Percentiles rank a stretch among this genome's conserved stretches.
Evolutionary conservation across 2,888 invertebrate genomes (phyloP).

Genomic region (Perdita meconis): DNA sequence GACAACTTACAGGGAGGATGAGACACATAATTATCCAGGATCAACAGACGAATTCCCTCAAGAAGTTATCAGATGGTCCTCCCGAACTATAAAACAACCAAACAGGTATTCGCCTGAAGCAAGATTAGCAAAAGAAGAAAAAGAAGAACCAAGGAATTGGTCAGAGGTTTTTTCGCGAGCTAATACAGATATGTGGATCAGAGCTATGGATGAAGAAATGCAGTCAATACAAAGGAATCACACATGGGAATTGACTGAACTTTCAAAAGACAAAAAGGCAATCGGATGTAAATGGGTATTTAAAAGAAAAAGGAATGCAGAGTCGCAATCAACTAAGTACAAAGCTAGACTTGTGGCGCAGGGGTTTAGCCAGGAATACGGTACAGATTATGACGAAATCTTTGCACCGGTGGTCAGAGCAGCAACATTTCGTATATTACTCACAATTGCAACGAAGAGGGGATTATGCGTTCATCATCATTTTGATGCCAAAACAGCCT

Average conservation of each 20-base stretch:
- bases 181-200: slow-evolving; percentile 7
- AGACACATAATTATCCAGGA: slow-evolving; percentile 5
- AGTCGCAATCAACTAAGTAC: background rate
- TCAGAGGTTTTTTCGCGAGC: slow-evolving; percentile 13
- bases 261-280: background rate
- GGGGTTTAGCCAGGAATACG: slow-evolving; percentile 21
- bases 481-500: slow-evolving; percentile 13
- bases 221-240: background rate
- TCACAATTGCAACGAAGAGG: background rate
- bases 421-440: background rate
- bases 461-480: background rate
- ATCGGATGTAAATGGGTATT: slow-evolving; percentile 27
- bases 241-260: slow-evolving; percentile 8
- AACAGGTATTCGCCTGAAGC: background rate
- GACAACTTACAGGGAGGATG: slow-evolving; percentile 38
- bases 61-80: slow-evolving; percentile 28
- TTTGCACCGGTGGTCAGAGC: slow-evolving; percentile 6
- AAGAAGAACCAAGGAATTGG: slow-evolving; percentile 1
- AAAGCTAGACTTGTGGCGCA: slow-evolving; percentile 26
- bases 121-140: background rate
- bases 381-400: slow-evolving; percentile 21
- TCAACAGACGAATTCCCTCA: background rate
- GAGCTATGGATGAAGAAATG: slow-evolving; percentile 23
- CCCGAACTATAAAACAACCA: background rate
- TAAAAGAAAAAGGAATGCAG: slow-evolving; percentile 6